phyloP scores from a whole-genome alignment of 1,140 invertebrate genomes.

The Drosophila ogumai region DNA sequence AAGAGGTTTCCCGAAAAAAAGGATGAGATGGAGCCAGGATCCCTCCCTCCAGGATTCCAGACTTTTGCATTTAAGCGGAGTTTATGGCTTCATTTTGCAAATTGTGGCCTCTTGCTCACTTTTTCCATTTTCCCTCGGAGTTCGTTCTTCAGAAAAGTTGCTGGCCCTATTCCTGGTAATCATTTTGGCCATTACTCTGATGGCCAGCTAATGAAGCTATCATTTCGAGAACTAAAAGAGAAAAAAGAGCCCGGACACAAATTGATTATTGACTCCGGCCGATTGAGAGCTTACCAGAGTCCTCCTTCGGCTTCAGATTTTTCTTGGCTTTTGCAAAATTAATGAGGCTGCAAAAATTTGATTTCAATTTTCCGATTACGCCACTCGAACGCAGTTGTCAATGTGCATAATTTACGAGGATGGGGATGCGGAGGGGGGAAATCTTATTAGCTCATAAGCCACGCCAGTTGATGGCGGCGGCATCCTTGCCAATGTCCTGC shows the following conservation, averaged over 20 bases:
- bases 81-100: slow-evolving; percentile 66
- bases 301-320: slow-evolving; percentile 5
- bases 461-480: slow-evolving; percentile 35
- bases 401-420: slow-evolving; percentile 69
- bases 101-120: slow-evolving; percentile 41
- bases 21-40: background rate
- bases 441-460: slow-evolving; percentile 73
- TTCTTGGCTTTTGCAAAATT: slow-evolving; percentile 43
- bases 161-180: slow-evolving; percentile 39
- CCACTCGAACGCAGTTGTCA: slow-evolving; percentile 51
- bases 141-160: slow-evolving; percentile 9
- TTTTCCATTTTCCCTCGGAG: slow-evolving; percentile 36
- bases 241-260: slow-evolving; percentile 12
- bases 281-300: slow-evolving; percentile 16
- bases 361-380: slow-evolving; percentile 77
- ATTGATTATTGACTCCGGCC: slow-evolving; percentile 39
- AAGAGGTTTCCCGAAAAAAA: slow-evolving; percentile 10
- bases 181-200: slow-evolving; percentile 61
- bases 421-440: slow-evolving; percentile 32
- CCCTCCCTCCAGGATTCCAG: slow-evolving; percentile 11
- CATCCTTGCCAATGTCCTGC: slow-evolving; percentile 19
- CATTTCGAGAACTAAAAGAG: slow-evolving; percentile 48
- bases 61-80: slow-evolving; percentile 67
- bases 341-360: slow-evolving; percentile 78
- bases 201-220: slow-evolving; percentile 71